Conservation (phyloP, 2,113 vertebrate species). For the Chascanopsetta lugubris region DNA sequence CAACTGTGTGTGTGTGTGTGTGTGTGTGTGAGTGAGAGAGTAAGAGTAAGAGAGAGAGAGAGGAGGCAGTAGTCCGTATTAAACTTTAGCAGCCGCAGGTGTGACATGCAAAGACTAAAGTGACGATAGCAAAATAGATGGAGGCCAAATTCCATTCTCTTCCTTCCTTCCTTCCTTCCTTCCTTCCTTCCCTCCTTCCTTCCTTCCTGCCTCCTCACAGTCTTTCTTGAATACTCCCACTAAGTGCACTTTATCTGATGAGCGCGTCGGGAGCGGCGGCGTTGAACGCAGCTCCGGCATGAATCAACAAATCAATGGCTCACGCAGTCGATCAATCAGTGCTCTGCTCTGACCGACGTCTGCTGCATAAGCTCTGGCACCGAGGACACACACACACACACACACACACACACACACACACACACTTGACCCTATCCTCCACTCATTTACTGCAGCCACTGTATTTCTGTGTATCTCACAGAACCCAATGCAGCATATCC, state of each 20-base stretch:
- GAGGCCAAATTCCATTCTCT: conserved; percentile 32
- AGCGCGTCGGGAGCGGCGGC: conserved; percentile 46
- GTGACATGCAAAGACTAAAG: conserved; percentile 37
- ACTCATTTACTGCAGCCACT: too few relatives aligned
- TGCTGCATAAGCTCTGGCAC: conserved; percentile 55
- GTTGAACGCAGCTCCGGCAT: conserved; percentile 52
- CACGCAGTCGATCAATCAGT: conserved; percentile 56
- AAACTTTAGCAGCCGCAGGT: conserved; percentile 25
- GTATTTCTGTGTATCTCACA: too few relatives aligned
- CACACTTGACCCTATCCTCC: too few relatives aligned
- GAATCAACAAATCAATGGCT: conserved; percentile 73
- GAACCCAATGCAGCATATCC: too few relatives aligned
- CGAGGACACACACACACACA: background rate
- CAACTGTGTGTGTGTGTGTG: background rate
- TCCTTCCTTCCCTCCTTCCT: conserved; percentile 17
- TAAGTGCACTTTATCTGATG: conserved; percentile 78
- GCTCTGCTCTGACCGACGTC: conserved; percentile 43
- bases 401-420: background rate
- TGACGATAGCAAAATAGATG: conserved; percentile 35
- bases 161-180: background rate
- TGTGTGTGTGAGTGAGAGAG: conserved; percentile 1
- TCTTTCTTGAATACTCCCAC: conserved; percentile 58
- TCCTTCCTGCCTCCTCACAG: conserved; percentile 50
- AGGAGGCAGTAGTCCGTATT: conserved; percentile 21
- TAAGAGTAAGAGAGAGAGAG: too few relatives aligned